Percentiles rank a stretch among this genome's conserved stretches.
Evolutionary conservation across 2,888 invertebrate genomes (phyloP).

Genomic region (Melanargia galathea): DNA sequence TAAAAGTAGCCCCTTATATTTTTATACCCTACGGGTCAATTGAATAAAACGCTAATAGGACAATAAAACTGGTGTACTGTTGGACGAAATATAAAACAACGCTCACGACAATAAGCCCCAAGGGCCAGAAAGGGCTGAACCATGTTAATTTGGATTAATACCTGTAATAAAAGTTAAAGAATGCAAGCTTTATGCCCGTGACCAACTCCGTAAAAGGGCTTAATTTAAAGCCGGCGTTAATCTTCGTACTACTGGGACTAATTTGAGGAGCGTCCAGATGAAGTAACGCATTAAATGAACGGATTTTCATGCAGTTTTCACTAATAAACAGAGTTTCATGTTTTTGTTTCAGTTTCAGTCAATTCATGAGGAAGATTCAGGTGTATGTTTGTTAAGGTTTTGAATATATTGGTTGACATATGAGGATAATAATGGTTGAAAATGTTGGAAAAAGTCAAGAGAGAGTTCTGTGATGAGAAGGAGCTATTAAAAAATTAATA

Average conservation of each 20-base stretch:
- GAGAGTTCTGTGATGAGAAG: no score
- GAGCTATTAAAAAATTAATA: no score
- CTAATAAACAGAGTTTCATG: no score
- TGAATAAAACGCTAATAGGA: constrained; percentile 20
- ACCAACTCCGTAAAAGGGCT: constrained; percentile 9
- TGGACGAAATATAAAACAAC: constrained; percentile 9
- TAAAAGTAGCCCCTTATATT: neutral
- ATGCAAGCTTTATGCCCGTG: neutral
- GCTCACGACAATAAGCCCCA: constrained; percentile 33
- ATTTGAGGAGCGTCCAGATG: neutral
- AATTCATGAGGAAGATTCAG: no score
- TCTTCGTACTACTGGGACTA: neutral
- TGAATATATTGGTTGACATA: no score
- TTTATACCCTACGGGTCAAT: constrained; percentile 11
- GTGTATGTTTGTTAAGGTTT: no score
- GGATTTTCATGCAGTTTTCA: no score
- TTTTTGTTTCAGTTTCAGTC: no score
- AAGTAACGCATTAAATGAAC: no score
- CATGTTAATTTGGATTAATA: constrained; percentile 31
- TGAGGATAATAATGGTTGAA: no score
- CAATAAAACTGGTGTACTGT: constrained; percentile 22
- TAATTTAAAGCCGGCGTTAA: neutral
- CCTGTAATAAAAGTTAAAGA: constrained; percentile 26
- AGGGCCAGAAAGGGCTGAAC: constrained; percentile 26
- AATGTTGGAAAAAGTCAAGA: no score